Percentiles rank a stretch among this genome's conserved stretches.
Conservation (phyloP, 2,797 vertebrate species). For the Parambassis ranga region DNA sequence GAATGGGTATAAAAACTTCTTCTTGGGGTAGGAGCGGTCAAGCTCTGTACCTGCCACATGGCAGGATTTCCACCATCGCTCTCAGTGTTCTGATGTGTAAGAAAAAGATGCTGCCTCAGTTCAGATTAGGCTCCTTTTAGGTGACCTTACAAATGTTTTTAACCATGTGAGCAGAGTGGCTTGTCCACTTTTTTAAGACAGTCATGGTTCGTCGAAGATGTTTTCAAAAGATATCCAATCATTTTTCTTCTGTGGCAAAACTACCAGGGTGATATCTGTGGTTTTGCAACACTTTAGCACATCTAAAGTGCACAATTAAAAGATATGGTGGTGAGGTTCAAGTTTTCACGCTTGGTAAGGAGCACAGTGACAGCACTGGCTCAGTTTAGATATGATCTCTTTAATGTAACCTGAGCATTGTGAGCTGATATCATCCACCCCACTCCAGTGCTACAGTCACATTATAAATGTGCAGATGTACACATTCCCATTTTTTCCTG, state of each 20-base stretch:
- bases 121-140: conserved; percentile 12
- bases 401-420: no score
- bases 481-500: neutral
- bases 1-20: conserved; percentile 37
- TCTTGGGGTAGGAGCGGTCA: conserved; percentile 68
- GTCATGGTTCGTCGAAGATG: neutral
- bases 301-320: no score
- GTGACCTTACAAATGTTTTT: neutral
- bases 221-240: neutral
- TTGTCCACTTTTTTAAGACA: neutral
- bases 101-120: conserved; percentile 5
- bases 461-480: neutral
- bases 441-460: neutral
- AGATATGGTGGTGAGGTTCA: no score
- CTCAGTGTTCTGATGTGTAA: conserved; percentile 30
- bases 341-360: no score
- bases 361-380: no score
- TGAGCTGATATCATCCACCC: neutral
- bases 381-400: no score
- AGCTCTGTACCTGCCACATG: conserved; percentile 58
- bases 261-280: neutral
- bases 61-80: conserved; percentile 59
- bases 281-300: no score
- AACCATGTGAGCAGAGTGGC: neutral
- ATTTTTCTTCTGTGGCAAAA: neutral